Evolutionary conservation across 2,888 invertebrate genomes (phyloP), one percentile per base, ranked within the genome.

Genomic region (Subacronicta megacephala): DNA sequence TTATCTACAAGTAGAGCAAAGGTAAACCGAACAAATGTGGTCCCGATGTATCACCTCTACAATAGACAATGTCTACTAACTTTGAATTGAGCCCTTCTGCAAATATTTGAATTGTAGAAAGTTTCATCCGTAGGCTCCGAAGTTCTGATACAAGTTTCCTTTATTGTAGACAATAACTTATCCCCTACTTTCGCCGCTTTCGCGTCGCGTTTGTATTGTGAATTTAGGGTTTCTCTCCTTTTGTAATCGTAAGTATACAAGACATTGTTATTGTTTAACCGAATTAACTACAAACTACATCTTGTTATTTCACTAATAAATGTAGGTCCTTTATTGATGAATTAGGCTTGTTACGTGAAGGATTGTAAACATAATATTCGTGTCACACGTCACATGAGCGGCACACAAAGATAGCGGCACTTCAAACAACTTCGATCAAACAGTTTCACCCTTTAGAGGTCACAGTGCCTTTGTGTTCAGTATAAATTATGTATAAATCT

Each of bases 381-480:
- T 52, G 7, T 43, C 37, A 52, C 26, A 23, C 9, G 23, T 41
- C 35, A 44, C n/a, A 40, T 20, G 26, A 23, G 16, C 16, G 20
- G 20, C 10, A 36, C 20, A 29, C 43, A 44, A 17, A 36, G 33
- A 50, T 47, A 44, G 45, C 17, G 23, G 23, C 23, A 64, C 70
- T 69, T 69, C 54, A 66, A 61, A 67, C 56, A 72, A 66, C 47
- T 74, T 70, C 42, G 54, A 68, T 70, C 55, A 49, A 64, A 71
- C 61, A 70, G 40, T 44, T 46, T 58, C 52, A 58, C 45, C 53
- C 55, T 58, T 42, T 59, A 53, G 68, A 73, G 64, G 58, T 68
- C 64, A 53, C 46, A 36, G 31, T 61, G 43, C 45, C 61, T 60
- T 59, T 47, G 47, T 59, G 33, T 52, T 20, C 18, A 23, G 31